Percentiles rank a stretch among this genome's conserved stretches.
Evolutionary conservation across 2,888 invertebrate genomes (phyloP).

Genomic region (Acleris cristana): DNA sequence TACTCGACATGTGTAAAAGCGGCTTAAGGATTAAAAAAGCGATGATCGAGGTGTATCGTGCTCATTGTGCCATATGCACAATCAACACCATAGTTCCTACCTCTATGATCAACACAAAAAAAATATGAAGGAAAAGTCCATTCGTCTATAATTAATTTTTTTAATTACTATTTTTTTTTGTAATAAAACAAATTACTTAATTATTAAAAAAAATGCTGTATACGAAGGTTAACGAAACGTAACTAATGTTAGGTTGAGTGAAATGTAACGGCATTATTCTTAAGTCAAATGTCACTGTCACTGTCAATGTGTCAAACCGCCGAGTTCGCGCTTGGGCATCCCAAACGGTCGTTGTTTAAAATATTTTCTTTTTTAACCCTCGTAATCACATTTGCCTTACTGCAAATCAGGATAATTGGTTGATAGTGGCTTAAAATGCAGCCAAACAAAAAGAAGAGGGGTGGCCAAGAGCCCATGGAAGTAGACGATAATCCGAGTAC

Average conservation of each 20-base stretch:
- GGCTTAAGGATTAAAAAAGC: too few species aligned
- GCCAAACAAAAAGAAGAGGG: constrained; percentile 59
- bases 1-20: too few species aligned
- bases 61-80: too few species aligned
- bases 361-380: constrained; percentile 15
- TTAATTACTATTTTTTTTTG: too few species aligned
- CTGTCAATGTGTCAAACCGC: constrained; percentile 12
- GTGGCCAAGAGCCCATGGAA: constrained; percentile 69
- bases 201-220: neutral
- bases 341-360: constrained; percentile 35
- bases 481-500: constrained; percentile 57
- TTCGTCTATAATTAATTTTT: too few species aligned
- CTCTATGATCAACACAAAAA: too few species aligned
- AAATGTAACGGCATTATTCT: neutral
- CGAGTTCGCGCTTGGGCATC: constrained; percentile 24
- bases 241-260: neutral
- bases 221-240: neutral
- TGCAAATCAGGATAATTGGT: constrained; percentile 7
- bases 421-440: constrained; percentile 50
- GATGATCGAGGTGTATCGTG: too few species aligned
- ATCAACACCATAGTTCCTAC: too few species aligned
- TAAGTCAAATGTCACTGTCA: constrained; percentile 3
- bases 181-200: too few species aligned
- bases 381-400: neutral
- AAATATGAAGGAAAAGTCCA: too few species aligned